Percentiles rank a stretch among this genome's conserved stretches.
Conservation (phyloP, 2,797 vertebrate genomes). For the Rhinogobio ventralis region DNA sequence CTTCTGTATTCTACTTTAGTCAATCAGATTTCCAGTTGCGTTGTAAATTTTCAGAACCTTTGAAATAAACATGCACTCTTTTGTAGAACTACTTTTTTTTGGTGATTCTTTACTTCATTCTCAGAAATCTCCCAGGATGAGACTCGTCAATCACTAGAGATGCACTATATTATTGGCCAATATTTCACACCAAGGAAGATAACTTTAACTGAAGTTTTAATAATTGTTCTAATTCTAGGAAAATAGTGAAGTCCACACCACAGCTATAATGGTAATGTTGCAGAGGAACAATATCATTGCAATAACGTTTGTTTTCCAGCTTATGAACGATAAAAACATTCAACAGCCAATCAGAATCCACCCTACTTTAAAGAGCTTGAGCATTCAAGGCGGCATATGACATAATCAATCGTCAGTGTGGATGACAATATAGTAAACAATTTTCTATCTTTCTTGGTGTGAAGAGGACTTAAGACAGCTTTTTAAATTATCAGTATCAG, state of each 20-base stretch:
- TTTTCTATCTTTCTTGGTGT: background rate
- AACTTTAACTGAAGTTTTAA: background rate
- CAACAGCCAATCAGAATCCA: background rate
- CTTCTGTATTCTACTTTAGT: background rate
- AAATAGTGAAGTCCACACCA: background rate
- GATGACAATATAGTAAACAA: background rate
- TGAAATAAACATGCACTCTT: constrained; percentile 70
- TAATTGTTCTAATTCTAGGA: background rate
- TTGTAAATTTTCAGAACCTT: constrained; percentile 48
- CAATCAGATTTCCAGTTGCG: background rate
- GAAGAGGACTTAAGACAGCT: background rate
- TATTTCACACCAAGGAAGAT: background rate
- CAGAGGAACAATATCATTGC: background rate
- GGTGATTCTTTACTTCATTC: background rate
- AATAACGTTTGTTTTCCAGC: background rate
- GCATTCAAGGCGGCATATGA: too few relatives aligned
- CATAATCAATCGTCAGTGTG: too few relatives aligned
- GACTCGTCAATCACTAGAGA: background rate
- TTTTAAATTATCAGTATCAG: background rate
- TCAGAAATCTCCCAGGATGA: background rate
- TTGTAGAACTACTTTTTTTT: background rate
- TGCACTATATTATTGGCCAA: background rate
- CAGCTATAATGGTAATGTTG: background rate
- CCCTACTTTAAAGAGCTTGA: too few relatives aligned
- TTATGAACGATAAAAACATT: background rate